phyloP scores from a whole-genome alignment of 2,797 vertebrate genomes.

The Periparus ater region DNA sequence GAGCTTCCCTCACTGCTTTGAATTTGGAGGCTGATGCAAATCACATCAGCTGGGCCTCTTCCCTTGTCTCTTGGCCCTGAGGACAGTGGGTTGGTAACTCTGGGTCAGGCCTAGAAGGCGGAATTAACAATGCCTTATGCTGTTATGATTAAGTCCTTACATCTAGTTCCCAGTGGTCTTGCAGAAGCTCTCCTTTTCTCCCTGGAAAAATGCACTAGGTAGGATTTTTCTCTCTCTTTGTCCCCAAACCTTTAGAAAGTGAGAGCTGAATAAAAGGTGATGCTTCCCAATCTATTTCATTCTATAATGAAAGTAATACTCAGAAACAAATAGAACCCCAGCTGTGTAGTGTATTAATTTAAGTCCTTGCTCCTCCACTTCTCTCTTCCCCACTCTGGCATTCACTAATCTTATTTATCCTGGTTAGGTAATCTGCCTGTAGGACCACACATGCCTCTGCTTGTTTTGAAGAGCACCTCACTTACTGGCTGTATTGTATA shows the following conservation, averaged over 20 bases:
- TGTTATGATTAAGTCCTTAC: neutral
- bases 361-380: neutral
- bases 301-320: neutral
- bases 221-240: neutral
- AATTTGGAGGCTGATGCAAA: neutral
- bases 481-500: neutral
- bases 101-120: neutral
- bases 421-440: neutral
- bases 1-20: neutral
- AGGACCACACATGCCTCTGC: neutral
- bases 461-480: conserved; percentile 13
- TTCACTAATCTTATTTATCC: neutral
- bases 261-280: neutral
- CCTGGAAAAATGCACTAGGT: neutral
- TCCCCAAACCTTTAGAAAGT: neutral
- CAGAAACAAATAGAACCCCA: neutral
- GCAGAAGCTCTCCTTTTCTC: neutral
- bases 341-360: neutral
- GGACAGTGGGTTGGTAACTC: neutral
- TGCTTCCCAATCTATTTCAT: neutral
- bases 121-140: neutral
- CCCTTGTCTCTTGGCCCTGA: neutral
- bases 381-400: neutral
- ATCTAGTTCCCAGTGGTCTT: neutral
- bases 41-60: neutral